Percentiles rank a stretch among this genome's conserved stretches.
phyloP scores from a whole-genome alignment of 2,113 vertebrate species.

The Salvator merianae region DNA sequence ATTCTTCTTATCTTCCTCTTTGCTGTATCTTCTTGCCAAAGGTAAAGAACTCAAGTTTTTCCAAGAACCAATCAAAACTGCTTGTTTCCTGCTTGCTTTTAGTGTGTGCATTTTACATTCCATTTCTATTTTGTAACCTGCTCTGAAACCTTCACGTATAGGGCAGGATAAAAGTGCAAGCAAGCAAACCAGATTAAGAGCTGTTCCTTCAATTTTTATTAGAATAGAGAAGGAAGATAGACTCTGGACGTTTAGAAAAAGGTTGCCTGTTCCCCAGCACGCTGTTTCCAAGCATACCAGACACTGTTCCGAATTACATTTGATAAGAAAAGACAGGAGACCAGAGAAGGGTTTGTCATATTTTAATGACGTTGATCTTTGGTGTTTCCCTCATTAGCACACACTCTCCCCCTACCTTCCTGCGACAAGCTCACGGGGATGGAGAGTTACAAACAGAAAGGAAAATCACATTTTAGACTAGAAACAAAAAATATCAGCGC shows the following conservation, averaged over 20 bases:
- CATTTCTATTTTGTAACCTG: too few relatives aligned
- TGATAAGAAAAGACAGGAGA: constrained; percentile 57
- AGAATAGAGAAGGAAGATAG: neutral
- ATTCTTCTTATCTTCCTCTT: too few relatives aligned
- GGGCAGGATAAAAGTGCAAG: too few relatives aligned
- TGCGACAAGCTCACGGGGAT: constrained; percentile 75
- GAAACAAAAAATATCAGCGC: constrained; percentile 78
- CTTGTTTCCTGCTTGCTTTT: neutral
- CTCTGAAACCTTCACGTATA: too few relatives aligned
- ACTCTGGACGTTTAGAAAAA: neutral
- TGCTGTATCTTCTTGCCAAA: neutral
- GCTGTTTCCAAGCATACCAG: neutral
- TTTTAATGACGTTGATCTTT: constrained; percentile 84
- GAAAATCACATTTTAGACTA: constrained; percentile 83
- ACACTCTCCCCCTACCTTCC: constrained; percentile 71
- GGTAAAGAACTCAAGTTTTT: neutral
- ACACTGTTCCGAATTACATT: neutral
- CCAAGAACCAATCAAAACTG: neutral
- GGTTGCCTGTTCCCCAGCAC: neutral
- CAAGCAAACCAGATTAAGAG: neutral
- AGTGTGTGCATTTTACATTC: too few relatives aligned
- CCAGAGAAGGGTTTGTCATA: constrained; percentile 76
- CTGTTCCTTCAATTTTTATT: neutral
- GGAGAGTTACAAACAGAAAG: constrained; percentile 82
- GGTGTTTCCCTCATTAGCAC: constrained; percentile 82